Base-by-base conservation (phyloP, 2,113 vertebrate species). In the Petaurus breviceps region DNA sequence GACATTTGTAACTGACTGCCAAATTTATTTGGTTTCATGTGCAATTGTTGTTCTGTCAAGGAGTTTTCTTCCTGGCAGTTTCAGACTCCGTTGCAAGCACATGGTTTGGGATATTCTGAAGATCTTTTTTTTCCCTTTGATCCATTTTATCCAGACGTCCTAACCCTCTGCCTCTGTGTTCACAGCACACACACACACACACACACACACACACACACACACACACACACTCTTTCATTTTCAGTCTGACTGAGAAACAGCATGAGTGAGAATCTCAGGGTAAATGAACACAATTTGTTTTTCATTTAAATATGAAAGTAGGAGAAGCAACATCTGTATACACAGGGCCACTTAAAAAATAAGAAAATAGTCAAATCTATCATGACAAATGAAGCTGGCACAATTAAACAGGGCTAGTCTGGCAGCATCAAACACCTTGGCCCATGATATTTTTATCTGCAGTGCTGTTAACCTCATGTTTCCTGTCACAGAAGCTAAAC, bases 81-180 rank as follows among this genome's bases (percentile, higher is more conserved):
- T 98, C 97, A 97, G 97, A 94, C 94, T 98, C 97, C 97, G 95
- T 94, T 84, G 4, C 68, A 96, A 98, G 95, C 51, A 97, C 96
- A 98, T 97, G 93, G 98, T 98, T 98, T 97, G 98, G 97, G 96
- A 98, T 94, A 97, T 97, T 97, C 95, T 98, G 95, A 97, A 98
- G 97, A 84, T 84, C 97, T 98, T 96, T 97, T 98, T 97, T 96
- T 93, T 93, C 98, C 94, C 94, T 95, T 97, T 91, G 96, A 97
- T 97, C 95, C 96, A 95, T 98, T 98, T 95, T 97, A 97, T 91
- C 96, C 50, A 96, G 50, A n/a, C 51, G 93, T 93, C 49, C 43
- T 43, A 94, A 26, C n/a, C 77, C 53, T 94, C 14, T 98, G 97
- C 98, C 94, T 97, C 94, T 97, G 96, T 96, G 55, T 93, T 68